Base-by-base conservation (phyloP, 1,140 invertebrate species). In the Oedothorax gibbosus region DNA sequence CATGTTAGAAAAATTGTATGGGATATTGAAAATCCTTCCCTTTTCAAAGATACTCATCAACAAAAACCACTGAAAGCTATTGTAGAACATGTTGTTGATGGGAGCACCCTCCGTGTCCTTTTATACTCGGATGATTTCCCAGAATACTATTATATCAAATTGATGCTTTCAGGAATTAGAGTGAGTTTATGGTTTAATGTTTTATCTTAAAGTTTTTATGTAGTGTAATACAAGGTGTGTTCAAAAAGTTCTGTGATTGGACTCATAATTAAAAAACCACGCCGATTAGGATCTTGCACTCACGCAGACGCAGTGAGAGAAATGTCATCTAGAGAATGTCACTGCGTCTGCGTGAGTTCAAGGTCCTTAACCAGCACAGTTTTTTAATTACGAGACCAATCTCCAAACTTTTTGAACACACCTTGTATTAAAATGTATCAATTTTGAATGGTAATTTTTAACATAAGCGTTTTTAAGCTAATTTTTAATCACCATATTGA, bases 61-160 rank as follows among this genome's bases (percentile, higher is more conserved):
- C 93, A 93, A 56, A 95, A 97, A 88, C 95, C 95, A 0, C 91
- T 97, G 66, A 91, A 92, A 88, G 92, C 92, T 89, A 93, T 99
- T 50, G 95, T 99, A 88, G 97, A 99, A 90, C 95, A 98, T 92
- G 97, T 99, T 1, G 92, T 97, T 85, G 98, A 99, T 91, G 98
- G 98, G 3, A 98, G 97, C 20, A 99, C 98, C 0, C 93, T 99
- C 2, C 92, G 97, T 85, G 94, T 95, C 0, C 96, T 98, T 87
- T 90, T 99, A 1, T 89, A 98, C 53, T 97, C 97, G 7, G 93
- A 76, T 75, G 62, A 72, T 51, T 76, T 75, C 57, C 60, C 71
- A 10, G 81, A 84, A 76, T 83, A 94, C 21, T 98, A 94, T 90
- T 93, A 96, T 87, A 94, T 97, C 87, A 99, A 96, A 2, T 89